A percentile compares a stretch with the other conserved stretches of the same genome.
phyloP scores from a whole-genome alignment of 2,797 vertebrate genomes.

The Poeciliopsis infans region DNA sequence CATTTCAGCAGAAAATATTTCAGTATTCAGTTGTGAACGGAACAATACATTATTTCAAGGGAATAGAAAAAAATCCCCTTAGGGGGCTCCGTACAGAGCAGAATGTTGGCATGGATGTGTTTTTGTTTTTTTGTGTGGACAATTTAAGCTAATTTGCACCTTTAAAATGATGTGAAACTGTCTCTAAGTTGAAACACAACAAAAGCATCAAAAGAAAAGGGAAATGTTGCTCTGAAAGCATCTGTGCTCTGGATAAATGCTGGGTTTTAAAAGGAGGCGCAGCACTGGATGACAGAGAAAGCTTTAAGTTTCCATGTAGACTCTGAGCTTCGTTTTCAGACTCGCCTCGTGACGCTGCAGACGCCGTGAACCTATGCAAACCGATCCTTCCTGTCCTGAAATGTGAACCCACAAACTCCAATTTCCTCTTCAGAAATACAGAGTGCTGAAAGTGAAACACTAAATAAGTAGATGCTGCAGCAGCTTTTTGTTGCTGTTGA shows the following conservation, averaged over 20 bases:
- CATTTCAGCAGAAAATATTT: no score
- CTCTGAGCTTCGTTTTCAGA: background rate
- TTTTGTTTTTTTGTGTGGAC: background rate
- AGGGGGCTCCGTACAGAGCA: no score
- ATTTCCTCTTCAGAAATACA: conserved; percentile 35
- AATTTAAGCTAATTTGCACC: conserved; percentile 13
- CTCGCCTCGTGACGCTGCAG: conserved; percentile 11
- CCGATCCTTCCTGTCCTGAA: conserved; percentile 53
- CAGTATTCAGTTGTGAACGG: no score
- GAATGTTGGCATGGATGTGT: background rate
- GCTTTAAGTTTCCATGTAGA: conserved; percentile 3
- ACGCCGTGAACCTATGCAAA: conserved; percentile 78
- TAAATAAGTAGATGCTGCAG: conserved; percentile 7
- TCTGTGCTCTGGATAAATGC: background rate
- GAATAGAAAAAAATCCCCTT: no score
- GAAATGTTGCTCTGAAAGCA: conserved; percentile 11
- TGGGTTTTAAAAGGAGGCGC: background rate
- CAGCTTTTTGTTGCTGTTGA: conserved; percentile 30
- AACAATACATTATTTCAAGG: no score
- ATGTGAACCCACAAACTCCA: conserved; percentile 58
- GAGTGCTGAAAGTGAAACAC: conserved; percentile 19
- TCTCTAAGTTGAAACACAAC: conserved; percentile 3
- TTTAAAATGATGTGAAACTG: conserved; percentile 1
- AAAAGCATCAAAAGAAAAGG: background rate
- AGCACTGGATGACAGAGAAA: conserved; percentile 6